A percentile compares a stretch with the other conserved stretches of the same genome.
phyloP scores from a whole-genome alignment of 2,797 vertebrate genomes.

The Chloroceryle inda region DNA sequence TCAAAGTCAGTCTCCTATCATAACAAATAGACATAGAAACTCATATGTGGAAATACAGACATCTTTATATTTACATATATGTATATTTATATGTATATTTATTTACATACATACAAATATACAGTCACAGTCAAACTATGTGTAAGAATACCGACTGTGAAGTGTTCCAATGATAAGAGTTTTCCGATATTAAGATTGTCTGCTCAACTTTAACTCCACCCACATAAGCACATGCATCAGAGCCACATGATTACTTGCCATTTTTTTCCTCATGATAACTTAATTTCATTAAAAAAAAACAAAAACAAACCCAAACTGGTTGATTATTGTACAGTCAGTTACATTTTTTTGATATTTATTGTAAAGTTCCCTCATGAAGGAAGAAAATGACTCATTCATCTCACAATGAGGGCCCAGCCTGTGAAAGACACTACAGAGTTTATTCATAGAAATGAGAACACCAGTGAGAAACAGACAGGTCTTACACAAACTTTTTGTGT shows the following conservation, averaged over 20 bases:
- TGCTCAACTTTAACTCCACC: neutral
- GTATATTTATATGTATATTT: slow-evolving; percentile 33
- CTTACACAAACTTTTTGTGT: neutral
- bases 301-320: neutral
- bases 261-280: neutral
- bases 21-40: slow-evolving; percentile 59
- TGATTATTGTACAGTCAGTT: neutral
- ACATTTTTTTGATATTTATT: neutral
- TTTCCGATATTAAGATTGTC: neutral
- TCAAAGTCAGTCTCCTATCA: slow-evolving; percentile 56
- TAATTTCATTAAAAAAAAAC: neutral
- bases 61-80: slow-evolving; percentile 38
- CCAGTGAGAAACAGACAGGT: neutral
- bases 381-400: slow-evolving; percentile 10
- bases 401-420: neutral
- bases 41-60: slow-evolving; percentile 37
- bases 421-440: neutral
- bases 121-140: neutral
- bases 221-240: neutral
- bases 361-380: neutral
- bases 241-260: neutral
- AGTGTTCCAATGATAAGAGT: neutral
- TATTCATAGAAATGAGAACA: slow-evolving; percentile 17
- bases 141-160: neutral
- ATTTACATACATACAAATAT: slow-evolving; percentile 8